Evolutionary conservation across 1,140 invertebrate species (phyloP).

Genomic region (Drosophila ananassae): DNA sequence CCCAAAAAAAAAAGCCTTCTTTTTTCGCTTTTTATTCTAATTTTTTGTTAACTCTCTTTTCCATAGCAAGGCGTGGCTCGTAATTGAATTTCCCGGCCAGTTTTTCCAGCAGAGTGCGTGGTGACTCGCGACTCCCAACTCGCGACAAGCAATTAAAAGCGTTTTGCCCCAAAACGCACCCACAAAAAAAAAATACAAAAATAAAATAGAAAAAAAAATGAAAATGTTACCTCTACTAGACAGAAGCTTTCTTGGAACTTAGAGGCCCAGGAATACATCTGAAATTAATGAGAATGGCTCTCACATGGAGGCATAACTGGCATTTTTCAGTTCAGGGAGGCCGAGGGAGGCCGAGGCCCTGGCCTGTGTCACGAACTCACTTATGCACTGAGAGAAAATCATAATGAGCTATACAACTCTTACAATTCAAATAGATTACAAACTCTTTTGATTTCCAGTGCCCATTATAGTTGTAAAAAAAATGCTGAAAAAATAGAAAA

Average conservation of each 20-base stretch:
- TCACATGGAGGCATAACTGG: constrained; percentile 11
- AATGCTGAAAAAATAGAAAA: constrained; percentile 10
- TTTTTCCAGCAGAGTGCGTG: background rate
- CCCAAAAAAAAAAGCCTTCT: background rate
- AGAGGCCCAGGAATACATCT: constrained; percentile 1
- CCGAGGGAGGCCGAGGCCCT: background rate
- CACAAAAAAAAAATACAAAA: constrained; percentile 43
- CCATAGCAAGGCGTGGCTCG: constrained; percentile 18
- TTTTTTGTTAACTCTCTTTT: background rate
- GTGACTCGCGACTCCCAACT: background rate
- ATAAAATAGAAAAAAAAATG: constrained; percentile 1
- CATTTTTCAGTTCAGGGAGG: background rate
- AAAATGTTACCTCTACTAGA: too few species aligned
- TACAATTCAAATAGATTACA: too few species aligned
- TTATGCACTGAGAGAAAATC: constrained; percentile 5
- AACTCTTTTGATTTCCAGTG: constrained; percentile 1
- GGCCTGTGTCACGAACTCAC: constrained; percentile 12
- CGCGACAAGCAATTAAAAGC: constrained; percentile 60
- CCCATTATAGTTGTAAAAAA: background rate
- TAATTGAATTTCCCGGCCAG: constrained; percentile 54
- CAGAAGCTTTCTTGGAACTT: constrained; percentile 15
- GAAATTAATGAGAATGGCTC: constrained; percentile 20
- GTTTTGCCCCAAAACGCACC: constrained; percentile 60
- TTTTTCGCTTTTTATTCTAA: background rate
- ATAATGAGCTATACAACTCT: background rate